Base-by-base conservation (phyloP, 1,140 invertebrate species). In the Zaprionus davidi region DNA sequence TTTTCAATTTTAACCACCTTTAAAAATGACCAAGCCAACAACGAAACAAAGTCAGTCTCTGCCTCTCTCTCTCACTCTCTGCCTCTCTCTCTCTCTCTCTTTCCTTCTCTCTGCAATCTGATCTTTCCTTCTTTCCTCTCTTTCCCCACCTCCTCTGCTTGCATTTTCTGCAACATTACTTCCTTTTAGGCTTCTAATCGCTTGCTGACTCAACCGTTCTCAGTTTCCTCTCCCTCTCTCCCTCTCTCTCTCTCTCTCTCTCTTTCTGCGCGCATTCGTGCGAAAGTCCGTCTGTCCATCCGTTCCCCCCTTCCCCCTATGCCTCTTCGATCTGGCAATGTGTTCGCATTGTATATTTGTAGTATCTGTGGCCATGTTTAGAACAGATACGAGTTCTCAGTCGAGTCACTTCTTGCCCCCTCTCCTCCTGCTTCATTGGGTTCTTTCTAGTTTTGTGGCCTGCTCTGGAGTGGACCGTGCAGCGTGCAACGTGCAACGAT, bases 151-250 rank as follows among this genome's bases (percentile, higher is more conserved):
- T 64, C n/a, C 59, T 71, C 56, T 73, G 44, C 85, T 65, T 82
- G 81, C 76, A 90, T 86, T 90, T 91, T 91, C 88, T 91, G 88
- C 88, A 88, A 91, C 88, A 91, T 91, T 91, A 91, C 88, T 91
- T 91, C 88, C 88, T 91, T 91, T 91, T 91, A 91, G 79, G 84
- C 88, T 85, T 88, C 84, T 91, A 91, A 91, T 91, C 77, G 88
- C 67, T 82, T 67, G 81, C 85, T 88, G 81, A 88, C 85, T 90
- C 85, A 88, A 82, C 77, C 70, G 56, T 65, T 65, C 60, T 60
- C 73, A 58, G 53, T 46, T 26, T 57, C 55, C 62, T 57, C 34
- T 53, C 17, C 3, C 20, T 22, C 24, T 41, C 17, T 5, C 5
- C 12, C 17, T 12, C 17, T 15, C 53, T 20, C 31, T 15, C 26